Percentiles rank a stretch among this genome's conserved stretches.
Evolutionary conservation across 1,140 invertebrate genomes (phyloP).

Genomic region (Euwallacea fornicatus): DNA sequence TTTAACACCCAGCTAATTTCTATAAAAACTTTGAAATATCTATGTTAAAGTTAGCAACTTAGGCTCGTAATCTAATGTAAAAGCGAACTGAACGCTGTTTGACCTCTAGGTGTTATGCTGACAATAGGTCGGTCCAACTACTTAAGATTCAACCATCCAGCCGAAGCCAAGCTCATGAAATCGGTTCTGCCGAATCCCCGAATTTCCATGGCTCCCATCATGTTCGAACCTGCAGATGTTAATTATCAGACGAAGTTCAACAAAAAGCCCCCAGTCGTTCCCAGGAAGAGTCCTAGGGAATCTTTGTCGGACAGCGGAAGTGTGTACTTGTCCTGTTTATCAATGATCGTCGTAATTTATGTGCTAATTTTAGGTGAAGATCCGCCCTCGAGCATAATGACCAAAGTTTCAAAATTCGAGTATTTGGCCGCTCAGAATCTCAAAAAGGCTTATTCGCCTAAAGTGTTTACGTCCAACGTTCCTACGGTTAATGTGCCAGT

Average conservation of each 20-base stretch:
- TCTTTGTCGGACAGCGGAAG: conserved; percentile 58
- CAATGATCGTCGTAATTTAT: neutral
- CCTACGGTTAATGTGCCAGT: conserved; percentile 77
- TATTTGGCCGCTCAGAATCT: conserved; percentile 57
- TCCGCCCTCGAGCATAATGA: conserved; percentile 57
- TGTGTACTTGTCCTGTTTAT: conserved; percentile 1
- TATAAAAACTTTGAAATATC: neutral
- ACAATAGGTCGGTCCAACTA: conserved; percentile 85
- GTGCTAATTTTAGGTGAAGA: conserved; percentile 49
- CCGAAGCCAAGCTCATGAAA: conserved; percentile 82
- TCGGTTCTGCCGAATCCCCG: conserved; percentile 72
- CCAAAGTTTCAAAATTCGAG: conserved; percentile 64
- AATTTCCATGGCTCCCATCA: conserved; percentile 75
- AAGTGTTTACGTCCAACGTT: conserved; percentile 75
- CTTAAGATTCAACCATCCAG: conserved; percentile 88
- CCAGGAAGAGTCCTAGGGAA: conserved; percentile 51
- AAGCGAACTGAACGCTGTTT: neutral
- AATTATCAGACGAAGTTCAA: conserved; percentile 46
- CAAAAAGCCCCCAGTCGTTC: conserved; percentile 58
- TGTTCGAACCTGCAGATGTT: conserved; percentile 56
- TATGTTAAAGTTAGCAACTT: neutral
- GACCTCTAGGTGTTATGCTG: conserved; percentile 74
- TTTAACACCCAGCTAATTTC: neutral
- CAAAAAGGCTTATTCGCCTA: conserved; percentile 66
- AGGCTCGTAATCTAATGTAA: neutral